These are phyloP conservation scores for Ctena decussata DNA, from an alignment of 2,888 invertebrate species.

Conservation along the genomic window DNA sequence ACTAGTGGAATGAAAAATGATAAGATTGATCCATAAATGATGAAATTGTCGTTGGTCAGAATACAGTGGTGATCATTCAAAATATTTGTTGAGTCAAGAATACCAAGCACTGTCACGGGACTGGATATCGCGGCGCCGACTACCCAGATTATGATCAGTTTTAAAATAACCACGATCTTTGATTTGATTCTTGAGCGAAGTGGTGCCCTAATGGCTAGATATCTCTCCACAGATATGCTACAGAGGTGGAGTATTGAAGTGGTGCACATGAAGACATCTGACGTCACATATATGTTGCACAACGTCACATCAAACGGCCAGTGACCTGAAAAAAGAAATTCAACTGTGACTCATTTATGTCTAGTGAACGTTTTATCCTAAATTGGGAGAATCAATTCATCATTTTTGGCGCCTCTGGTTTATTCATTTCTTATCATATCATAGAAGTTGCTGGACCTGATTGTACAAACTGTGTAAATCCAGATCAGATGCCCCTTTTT, in stretches of 20 bases:
- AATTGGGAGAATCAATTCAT: too few species aligned
- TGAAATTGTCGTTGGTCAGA: slow-evolving; percentile 86
- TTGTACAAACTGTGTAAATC: neutral
- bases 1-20: slow-evolving; percentile 98
- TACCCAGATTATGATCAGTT: slow-evolving; percentile 97
- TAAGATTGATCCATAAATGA: slow-evolving; percentile 97
- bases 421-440: too few species aligned
- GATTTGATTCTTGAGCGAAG: slow-evolving; percentile 89
- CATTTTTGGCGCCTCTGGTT: too few species aligned
- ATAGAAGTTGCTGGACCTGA: too few species aligned
- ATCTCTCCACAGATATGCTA: slow-evolving; percentile 90
- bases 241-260: slow-evolving; percentile 89
- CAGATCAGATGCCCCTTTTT: neutral
- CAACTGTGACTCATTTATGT: too few species aligned
- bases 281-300: slow-evolving; percentile 88
- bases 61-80: slow-evolving; percentile 89
- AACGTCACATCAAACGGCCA: slow-evolving; percentile 92
- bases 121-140: slow-evolving; percentile 90
- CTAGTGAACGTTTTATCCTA: too few species aligned
- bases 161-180: slow-evolving; percentile 88
- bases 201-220: slow-evolving; percentile 96
- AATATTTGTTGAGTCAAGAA: slow-evolving; percentile 89
- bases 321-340: slow-evolving; percentile 92
- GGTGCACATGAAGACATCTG: slow-evolving; percentile 89
- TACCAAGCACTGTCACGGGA: slow-evolving; percentile 87